Percentiles rank a stretch among this genome's conserved stretches.
Evolutionary conservation across 2,888 invertebrate genomes (phyloP).

Genomic region (Pollenia amentaria): DNA sequence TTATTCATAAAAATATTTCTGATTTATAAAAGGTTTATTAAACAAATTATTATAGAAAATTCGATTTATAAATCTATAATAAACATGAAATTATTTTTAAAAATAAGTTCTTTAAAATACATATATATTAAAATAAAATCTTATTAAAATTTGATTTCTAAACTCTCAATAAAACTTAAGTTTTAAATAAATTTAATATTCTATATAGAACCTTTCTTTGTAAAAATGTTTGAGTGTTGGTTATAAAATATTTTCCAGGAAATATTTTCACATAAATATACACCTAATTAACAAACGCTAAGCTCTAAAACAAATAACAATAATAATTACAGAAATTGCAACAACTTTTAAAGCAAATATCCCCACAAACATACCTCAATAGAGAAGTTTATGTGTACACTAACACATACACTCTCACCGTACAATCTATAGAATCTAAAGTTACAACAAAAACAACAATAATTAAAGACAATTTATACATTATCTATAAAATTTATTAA

Average conservation of each 20-base stretch:
- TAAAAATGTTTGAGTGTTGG: slow-evolving; percentile 22
- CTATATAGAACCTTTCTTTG: neutral
- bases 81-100: too few species aligned
- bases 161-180: neutral
- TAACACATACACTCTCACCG: neutral
- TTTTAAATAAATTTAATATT: neutral
- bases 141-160: too few species aligned
- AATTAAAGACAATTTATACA: slow-evolving; percentile 70
- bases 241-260: slow-evolving; percentile 52
- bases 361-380: slow-evolving; percentile 1
- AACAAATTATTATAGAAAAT: too few species aligned
- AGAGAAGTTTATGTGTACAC: neutral
- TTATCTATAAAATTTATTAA: slow-evolving; percentile 66
- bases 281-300: slow-evolving; percentile 70
- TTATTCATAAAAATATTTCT: too few species aligned
- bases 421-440: neutral
- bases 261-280: slow-evolving; percentile 53
- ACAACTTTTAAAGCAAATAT: slow-evolving; percentile 48
- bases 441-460: slow-evolving; percentile 40
- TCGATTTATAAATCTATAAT: too few species aligned
- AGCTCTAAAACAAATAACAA: slow-evolving; percentile 63
- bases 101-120: too few species aligned
- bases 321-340: slow-evolving; percentile 57
- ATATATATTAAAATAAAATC: too few species aligned
- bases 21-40: too few species aligned